phyloP scores from a whole-genome alignment of 92 coral and sea anemone species.

The Plumapathes pennacea region DNA sequence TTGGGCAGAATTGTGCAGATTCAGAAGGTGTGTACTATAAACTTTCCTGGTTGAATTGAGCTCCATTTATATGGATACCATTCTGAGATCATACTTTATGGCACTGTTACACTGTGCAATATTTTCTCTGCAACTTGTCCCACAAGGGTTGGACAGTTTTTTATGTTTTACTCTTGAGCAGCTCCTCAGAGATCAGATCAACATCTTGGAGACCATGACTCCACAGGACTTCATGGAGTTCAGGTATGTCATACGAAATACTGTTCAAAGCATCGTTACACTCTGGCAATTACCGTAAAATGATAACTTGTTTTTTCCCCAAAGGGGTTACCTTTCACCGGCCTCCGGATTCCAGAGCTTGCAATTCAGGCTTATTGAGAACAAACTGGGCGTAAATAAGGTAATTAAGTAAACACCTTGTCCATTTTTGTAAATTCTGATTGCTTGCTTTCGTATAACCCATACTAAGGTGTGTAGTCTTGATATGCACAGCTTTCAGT shows the following conservation, averaged over 20 bases:
- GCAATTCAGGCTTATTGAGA: conserved; percentile 94
- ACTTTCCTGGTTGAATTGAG: neutral
- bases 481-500: too few species aligned
- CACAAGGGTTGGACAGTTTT: neutral
- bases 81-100: too few species aligned
- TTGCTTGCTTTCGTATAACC: too few species aligned
- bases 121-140: neutral
- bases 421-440: too few species aligned
- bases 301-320: neutral
- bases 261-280: neutral
- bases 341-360: conserved; percentile 98
- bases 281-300: neutral
- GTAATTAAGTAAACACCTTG: too few species aligned
- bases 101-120: too few species aligned
- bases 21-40: conserved; percentile 73
- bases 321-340: conserved; percentile 82
- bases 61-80: neutral
- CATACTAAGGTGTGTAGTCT: too few species aligned
- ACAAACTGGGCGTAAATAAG: conserved; percentile 83
- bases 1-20: conserved; percentile 84
- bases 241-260: conserved; percentile 62
- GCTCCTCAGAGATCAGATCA: conserved; percentile 89
- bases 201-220: conserved; percentile 91
- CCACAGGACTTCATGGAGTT: conserved; percentile 93
- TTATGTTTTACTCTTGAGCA: conserved; percentile 17